A percentile compares a stretch with the other conserved stretches of the same genome.
Conservation (phyloP, 2,113 vertebrate species). For the Hyperopisus bebe region DNA sequence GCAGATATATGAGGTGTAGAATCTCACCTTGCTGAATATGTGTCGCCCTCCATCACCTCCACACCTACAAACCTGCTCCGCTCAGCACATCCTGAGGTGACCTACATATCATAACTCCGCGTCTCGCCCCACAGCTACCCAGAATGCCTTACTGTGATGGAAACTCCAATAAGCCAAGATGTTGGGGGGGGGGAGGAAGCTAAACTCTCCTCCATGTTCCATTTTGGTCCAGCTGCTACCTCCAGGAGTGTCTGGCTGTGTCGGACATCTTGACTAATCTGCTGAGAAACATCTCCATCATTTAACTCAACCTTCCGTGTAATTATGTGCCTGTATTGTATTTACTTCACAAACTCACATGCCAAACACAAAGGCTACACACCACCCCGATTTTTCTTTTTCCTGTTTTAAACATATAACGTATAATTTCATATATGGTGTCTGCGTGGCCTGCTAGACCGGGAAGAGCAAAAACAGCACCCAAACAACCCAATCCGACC, state of each 20-base stretch:
- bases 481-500: not conserved
- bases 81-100: constrained; percentile 23
- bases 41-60: constrained; percentile 4
- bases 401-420: not conserved
- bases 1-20: not conserved
- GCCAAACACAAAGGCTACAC: not conserved
- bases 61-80: constrained; percentile 11
- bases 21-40: not conserved
- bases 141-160: not conserved
- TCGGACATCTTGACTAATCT: not conserved
- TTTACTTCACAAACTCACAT: not conserved
- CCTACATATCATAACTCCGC: constrained; percentile 1
- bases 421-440: not conserved
- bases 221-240: not conserved
- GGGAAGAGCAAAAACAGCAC: not conserved
- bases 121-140: not conserved
- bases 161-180: not conserved
- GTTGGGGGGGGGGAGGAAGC: not conserved
- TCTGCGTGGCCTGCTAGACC: not conserved
- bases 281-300: not conserved
- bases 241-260: not conserved
- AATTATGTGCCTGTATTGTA: not conserved
- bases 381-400: not conserved
- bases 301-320: not conserved
- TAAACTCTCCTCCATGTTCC: not conserved